These are phyloP conservation scores for Subacronicta megacephala DNA, from an alignment of 2,888 invertebrate genomes.

Conservation along the genomic window DNA sequence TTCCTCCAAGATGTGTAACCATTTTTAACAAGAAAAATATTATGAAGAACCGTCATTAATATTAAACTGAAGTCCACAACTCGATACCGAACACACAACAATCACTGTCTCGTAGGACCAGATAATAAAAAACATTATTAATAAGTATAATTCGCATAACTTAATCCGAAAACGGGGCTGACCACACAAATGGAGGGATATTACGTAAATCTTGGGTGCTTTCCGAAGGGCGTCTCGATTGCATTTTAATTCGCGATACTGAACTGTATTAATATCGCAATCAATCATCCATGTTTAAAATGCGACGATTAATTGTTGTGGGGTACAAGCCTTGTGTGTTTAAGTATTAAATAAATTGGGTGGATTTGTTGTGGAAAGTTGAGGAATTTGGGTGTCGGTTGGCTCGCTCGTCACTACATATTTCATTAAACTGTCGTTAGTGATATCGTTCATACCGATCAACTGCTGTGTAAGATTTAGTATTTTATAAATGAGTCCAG, in stretches of 20 bases:
- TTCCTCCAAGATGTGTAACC: neutral
- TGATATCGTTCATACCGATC: neutral
- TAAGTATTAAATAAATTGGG: conserved; percentile 29
- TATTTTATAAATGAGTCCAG: too few relatives aligned
- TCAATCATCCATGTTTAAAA: conserved; percentile 64
- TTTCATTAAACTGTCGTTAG: conserved; percentile 1
- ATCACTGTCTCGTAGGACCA: conserved; percentile 22
- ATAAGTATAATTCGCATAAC: conserved; percentile 41
- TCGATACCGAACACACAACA: conserved; percentile 19
- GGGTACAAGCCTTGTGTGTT: conserved; percentile 26
- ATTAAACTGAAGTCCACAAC: conserved; percentile 20
- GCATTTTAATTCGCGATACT: conserved; percentile 58
- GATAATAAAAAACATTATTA: conserved; percentile 43
- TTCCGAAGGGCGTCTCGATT: conserved; percentile 42
- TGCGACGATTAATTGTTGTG: conserved; percentile 41
- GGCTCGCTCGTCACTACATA: neutral
- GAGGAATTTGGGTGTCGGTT: conserved; percentile 1
- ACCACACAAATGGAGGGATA: conserved; percentile 27
- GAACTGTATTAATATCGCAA: conserved; percentile 55
- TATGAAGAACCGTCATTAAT: conserved; percentile 25
- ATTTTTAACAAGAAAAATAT: conserved; percentile 18
- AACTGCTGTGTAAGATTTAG: too few relatives aligned
- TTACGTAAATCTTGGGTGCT: conserved; percentile 26
- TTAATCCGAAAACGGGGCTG: conserved; percentile 47
- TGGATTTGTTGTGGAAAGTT: conserved; percentile 15